These are phyloP conservation scores for Baryphthengus martii DNA, from an alignment of 2,113 vertebrate species.

Conservation along the genomic window DNA sequence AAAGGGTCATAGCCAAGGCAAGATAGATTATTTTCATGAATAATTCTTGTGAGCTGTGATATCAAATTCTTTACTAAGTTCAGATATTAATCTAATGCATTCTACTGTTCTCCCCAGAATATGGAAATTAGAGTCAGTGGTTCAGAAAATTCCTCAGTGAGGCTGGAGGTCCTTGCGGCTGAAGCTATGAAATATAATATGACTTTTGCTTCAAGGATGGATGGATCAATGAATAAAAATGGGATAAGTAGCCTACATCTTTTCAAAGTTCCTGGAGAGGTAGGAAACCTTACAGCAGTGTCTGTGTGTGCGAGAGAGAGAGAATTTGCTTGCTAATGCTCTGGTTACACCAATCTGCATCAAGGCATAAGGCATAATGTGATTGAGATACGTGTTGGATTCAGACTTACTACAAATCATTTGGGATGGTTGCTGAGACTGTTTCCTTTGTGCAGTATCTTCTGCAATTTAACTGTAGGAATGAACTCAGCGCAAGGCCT, in stretches of 20 bases:
- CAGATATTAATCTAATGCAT: conserved; percentile 54
- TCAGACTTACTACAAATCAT: background rate
- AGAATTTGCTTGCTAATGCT: background rate
- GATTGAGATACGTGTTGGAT: background rate
- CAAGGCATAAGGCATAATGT: background rate
- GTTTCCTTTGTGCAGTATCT: rapidly evolving
- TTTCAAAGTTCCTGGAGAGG: background rate
- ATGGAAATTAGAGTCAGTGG: conserved; percentile 38
- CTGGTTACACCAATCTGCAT: background rate
- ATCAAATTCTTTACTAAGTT: conserved; percentile 36
- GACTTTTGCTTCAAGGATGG: background rate
- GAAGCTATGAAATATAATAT: conserved; percentile 18
- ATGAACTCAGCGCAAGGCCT: background rate
- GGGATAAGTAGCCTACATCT: background rate
- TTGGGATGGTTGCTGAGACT: background rate
- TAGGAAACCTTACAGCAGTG: background rate
- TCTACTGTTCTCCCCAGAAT: conserved; percentile 27
- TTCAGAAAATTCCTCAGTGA: conserved; percentile 38
- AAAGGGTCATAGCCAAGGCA: conserved; percentile 27
- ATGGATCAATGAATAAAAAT: conserved; percentile 46
- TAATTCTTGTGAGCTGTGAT: conserved; percentile 26
- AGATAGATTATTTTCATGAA: conserved; percentile 52
- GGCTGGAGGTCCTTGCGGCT: conserved; percentile 34
- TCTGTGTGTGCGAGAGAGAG: background rate
- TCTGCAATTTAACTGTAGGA: background rate